phyloP scores from a whole-genome alignment of 1,140 invertebrate species.

The Panonychus citri region DNA sequence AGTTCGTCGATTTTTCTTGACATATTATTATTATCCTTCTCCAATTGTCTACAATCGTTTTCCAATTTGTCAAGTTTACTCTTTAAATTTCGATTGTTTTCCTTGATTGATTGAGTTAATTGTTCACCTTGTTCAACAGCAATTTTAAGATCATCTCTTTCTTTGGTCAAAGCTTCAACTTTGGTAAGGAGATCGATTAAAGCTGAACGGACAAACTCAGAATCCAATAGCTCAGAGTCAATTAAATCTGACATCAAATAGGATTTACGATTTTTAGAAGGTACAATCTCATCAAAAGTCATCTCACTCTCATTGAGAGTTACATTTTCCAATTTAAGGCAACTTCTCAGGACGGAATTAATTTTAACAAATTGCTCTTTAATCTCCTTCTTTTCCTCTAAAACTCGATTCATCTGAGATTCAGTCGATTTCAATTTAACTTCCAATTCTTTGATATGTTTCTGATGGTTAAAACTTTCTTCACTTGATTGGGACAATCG shows the following conservation, averaged over 20 bases:
- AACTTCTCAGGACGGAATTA: neutral
- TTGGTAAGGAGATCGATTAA: neutral
- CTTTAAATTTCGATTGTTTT: neutral
- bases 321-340: neutral
- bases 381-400: neutral
- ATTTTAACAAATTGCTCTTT: neutral
- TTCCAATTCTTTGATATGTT: neutral
- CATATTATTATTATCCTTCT: neutral
- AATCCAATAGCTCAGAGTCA: neutral
- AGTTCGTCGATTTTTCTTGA: neutral
- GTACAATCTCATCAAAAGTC: neutral
- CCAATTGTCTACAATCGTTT: neutral
- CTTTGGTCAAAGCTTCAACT: neutral
- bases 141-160: neutral
- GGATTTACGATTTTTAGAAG: neutral
- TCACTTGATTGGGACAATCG: neutral
- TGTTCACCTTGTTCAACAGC: neutral
- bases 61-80: neutral
- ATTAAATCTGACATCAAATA: neutral
- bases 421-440: neutral
- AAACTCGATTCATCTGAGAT: neutral
- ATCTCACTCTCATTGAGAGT: neutral
- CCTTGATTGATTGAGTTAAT: neutral
- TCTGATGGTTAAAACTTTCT: neutral
- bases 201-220: neutral